Evolutionary conservation across 2,113 vertebrate genomes (phyloP).

Genomic region (Scomber colias): DNA sequence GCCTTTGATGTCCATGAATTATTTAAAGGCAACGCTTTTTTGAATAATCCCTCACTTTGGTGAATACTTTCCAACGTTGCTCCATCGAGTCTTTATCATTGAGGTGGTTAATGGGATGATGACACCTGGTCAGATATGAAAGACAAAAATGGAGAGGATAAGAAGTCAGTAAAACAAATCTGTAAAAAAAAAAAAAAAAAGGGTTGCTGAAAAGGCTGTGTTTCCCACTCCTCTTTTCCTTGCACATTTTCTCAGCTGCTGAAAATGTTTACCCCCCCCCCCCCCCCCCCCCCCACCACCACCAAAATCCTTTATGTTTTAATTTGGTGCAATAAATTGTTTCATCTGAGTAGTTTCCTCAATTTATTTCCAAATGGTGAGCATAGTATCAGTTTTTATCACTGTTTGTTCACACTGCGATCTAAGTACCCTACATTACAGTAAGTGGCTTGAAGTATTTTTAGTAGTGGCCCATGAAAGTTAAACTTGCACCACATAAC

Average conservation of each 20-base stretch:
- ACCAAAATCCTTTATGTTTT: not conserved
- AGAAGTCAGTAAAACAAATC: not conserved
- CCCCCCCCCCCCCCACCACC: too few species aligned
- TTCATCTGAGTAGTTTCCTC: conserved; percentile 27
- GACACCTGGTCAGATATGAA: conserved; percentile 9
- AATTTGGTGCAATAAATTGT: not conserved
- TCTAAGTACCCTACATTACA: conserved; percentile 29
- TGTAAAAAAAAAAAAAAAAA: too few species aligned
- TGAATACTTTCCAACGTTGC: conserved; percentile 50
- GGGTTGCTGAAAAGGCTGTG: not conserved
- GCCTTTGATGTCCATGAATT: conserved; percentile 82
- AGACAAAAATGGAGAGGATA: not conserved
- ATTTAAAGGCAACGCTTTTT: conserved; percentile 74
- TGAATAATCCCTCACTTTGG: conserved; percentile 64
- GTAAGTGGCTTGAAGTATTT: conserved; percentile 26
- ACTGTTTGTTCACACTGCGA: conserved; percentile 39
- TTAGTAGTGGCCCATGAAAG: conserved; percentile 23
- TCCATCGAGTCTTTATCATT: conserved; percentile 24
- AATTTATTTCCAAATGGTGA: conserved; percentile 49
- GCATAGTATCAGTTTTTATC: conserved; percentile 38
- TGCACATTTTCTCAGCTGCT: conserved; percentile 8
- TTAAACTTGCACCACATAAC: conserved; percentile 1
- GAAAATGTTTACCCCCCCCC: conserved; percentile 6
- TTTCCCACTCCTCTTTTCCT: not conserved
- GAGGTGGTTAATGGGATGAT: conserved; percentile 7